Conservation (phyloP, 2,888 invertebrate genomes). For the Xestia rhomboidea region DNA sequence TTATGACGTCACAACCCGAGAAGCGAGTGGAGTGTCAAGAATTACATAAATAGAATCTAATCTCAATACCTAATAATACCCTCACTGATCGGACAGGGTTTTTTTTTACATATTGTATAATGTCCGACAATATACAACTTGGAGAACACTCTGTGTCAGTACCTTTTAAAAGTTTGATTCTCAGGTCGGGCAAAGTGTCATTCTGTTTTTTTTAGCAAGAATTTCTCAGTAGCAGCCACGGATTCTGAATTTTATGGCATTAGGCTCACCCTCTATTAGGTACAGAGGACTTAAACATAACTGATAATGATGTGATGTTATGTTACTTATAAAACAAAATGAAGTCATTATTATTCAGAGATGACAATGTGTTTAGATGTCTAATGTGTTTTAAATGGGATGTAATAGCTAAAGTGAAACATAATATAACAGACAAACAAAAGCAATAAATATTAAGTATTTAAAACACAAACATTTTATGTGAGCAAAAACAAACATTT, state of each 20-base stretch:
- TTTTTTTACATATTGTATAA: background rate
- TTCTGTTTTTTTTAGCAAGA: background rate
- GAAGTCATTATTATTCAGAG: background rate
- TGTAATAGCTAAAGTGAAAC: background rate
- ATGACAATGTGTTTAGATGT: background rate
- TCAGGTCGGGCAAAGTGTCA: background rate
- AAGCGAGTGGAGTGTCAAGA: too few species aligned
- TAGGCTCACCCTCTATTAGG: background rate
- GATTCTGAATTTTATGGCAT: background rate
- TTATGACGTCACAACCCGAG: too few species aligned
- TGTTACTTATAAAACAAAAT: background rate
- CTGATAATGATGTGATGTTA: background rate
- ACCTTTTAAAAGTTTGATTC: background rate
- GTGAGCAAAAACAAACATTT: slow-evolving; percentile 17
- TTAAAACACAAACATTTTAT: background rate
- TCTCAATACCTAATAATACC: too few species aligned
- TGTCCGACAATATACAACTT: background rate
- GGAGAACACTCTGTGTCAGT: background rate
- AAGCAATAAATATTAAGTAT: background rate
- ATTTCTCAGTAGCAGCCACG: background rate
- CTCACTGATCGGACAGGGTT: too few species aligned
- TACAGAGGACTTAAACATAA: background rate
- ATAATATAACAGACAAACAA: background rate
- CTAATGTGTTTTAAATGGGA: background rate
- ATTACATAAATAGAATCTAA: too few species aligned